Percentiles rank a stretch among this genome's conserved stretches.
Evolutionary conservation across 1,140 invertebrate species (phyloP).

Genomic region (Sesamia nonagrioides): DNA sequence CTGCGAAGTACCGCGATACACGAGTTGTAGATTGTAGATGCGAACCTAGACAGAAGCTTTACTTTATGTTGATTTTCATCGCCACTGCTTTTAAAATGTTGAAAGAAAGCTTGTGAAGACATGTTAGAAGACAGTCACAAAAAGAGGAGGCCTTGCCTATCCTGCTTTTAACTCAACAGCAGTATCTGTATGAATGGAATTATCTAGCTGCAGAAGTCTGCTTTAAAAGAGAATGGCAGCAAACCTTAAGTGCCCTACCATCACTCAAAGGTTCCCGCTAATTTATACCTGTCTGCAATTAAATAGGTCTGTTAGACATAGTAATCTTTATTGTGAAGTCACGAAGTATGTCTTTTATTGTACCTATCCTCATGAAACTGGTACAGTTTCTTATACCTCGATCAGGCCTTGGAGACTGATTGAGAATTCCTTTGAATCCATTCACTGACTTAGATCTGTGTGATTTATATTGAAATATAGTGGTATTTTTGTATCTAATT

Average conservation of each 20-base stretch:
- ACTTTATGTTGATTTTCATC: too few relatives aligned
- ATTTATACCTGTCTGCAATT: conserved; percentile 35
- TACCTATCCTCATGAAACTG: conserved; percentile 42
- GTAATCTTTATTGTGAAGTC: conserved; percentile 45
- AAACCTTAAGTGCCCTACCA: background rate
- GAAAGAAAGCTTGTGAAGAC: too few relatives aligned
- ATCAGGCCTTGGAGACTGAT: conserved; percentile 41
- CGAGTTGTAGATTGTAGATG: too few relatives aligned
- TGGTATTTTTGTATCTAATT: background rate
- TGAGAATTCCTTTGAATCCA: conserved; percentile 34
- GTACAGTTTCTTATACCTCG: conserved; percentile 19
- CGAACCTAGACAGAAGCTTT: too few relatives aligned
- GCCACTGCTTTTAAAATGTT: too few relatives aligned
- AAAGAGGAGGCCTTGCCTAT: too few relatives aligned
- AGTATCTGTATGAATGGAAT: background rate
- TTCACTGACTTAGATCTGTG: conserved; percentile 35
- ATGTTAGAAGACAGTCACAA: too few relatives aligned
- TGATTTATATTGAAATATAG: conserved; percentile 21
- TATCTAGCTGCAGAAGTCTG: background rate
- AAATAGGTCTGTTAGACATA: conserved; percentile 28
- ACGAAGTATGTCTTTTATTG: conserved; percentile 39
- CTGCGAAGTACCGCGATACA: too few relatives aligned
- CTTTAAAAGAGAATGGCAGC: conserved; percentile 31
- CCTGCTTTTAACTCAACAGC: background rate
- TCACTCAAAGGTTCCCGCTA: conserved; percentile 28